A percentile compares a stretch with the other conserved stretches of the same genome.
Evolutionary conservation across 1,140 invertebrate species (phyloP).

Genomic region (Danaus plexippus): DNA sequence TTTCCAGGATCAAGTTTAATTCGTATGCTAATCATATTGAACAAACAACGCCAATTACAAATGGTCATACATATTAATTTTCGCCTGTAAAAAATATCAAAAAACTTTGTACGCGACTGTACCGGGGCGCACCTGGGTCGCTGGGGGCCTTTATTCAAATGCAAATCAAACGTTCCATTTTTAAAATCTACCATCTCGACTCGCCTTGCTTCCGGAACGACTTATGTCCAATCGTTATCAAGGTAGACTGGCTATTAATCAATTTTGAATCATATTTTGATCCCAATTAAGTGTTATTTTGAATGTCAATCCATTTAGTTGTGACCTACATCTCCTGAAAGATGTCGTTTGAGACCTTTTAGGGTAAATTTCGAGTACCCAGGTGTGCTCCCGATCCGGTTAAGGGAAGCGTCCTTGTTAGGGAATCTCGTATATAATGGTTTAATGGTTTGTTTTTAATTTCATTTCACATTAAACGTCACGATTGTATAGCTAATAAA

Average conservation of each 20-base stretch:
- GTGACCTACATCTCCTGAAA: conserved; percentile 24
- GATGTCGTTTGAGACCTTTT: conserved; percentile 67
- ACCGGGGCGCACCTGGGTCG: conserved; percentile 65
- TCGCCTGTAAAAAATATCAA: conserved; percentile 36
- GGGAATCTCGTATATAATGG: conserved; percentile 67
- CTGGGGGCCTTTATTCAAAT: conserved; percentile 70
- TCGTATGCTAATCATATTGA: conserved; percentile 46
- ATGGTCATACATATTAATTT: conserved; percentile 65
- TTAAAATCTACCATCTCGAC: conserved; percentile 70
- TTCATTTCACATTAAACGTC: conserved; percentile 61
- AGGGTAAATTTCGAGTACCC: conserved; percentile 66
- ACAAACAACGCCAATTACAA: conserved; percentile 48
- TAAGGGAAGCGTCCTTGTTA: conserved; percentile 70
- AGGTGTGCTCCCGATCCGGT: conserved; percentile 70
- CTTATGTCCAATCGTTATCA: conserved; percentile 55
- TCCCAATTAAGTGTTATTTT: conserved; percentile 14
- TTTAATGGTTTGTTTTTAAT: conserved; percentile 72
- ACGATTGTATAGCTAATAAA: conserved; percentile 55
- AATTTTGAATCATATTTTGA: conserved; percentile 26
- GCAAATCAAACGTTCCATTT: conserved; percentile 72
- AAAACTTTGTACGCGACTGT: conserved; percentile 58
- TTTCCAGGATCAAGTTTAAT: conserved; percentile 31
- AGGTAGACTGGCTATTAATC: conserved; percentile 11
- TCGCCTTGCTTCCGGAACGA: conserved; percentile 66
- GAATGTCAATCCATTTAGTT: conserved; percentile 15